Conservation (phyloP, 2,797 vertebrate species). For the Garrulus glandarius region DNA sequence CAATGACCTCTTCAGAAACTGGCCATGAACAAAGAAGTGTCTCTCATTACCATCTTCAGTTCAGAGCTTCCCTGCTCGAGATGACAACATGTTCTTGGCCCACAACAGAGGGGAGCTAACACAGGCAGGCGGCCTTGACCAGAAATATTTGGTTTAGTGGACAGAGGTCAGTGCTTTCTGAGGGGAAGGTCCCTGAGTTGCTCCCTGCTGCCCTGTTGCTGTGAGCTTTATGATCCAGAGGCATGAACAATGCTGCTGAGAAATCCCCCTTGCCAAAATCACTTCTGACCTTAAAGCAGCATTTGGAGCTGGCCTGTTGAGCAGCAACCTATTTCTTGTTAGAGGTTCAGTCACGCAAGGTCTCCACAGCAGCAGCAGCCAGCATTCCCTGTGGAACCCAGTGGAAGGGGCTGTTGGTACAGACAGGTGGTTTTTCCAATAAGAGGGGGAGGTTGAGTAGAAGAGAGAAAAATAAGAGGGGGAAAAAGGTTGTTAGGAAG, state of each 20-base stretch:
- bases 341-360: not conserved
- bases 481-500: not conserved
- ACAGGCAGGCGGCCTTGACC: not conserved
- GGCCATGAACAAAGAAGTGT: not conserved
- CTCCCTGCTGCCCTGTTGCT: not conserved
- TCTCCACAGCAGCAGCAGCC: not conserved
- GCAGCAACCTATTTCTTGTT: not conserved
- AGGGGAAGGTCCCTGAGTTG: not conserved
- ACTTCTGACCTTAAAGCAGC: not conserved
- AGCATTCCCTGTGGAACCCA: rapidly evolving
- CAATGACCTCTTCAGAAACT: not conserved
- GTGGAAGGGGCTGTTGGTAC: not conserved
- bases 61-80: not conserved
- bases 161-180: not conserved
- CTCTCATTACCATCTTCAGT: not conserved
- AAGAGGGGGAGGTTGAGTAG: not conserved
- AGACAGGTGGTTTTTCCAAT: not conserved
- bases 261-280: not conserved
- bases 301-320: not conserved
- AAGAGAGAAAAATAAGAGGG: not conserved
- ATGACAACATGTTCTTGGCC: not conserved
- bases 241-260: not conserved
- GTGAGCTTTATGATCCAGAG: not conserved
- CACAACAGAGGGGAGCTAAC: not conserved
- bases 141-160: not conserved